Base-by-base conservation (phyloP, 2,113 vertebrate species). In the Notiomystis cincta region DNA sequence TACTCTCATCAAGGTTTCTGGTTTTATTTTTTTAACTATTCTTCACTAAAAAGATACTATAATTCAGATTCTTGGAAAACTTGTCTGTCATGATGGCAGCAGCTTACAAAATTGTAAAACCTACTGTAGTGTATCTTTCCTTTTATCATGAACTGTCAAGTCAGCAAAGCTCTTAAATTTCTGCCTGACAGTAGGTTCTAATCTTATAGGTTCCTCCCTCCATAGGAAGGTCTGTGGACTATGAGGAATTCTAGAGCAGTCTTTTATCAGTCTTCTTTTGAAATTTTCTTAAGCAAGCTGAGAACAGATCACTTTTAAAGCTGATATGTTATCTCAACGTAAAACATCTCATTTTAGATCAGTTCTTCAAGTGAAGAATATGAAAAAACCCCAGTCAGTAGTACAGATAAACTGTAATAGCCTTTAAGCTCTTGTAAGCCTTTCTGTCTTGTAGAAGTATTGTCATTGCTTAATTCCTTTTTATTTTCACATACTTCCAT, bases 321-420 rank as follows among this genome's bases (percentile, higher is more conserved):
- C 37, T 2, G 30, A 14, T 90, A 37, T 0, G 0, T 67, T 80
- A 69, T 16, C 8, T 72, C 61, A 48, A 58, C 5, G 2, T 77
- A 58, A 91, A 90, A 58, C 0, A 1, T 53, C 35, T 77, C 10
- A 23, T 50, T 94, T 61, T 30, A 80, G 33, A 54, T 53, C 25
- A 60, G 33, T 58, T 73, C 25, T 92, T 92, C 24, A 58, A 64
- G 17, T 75, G 54, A 82, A 85, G n/a, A 72, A 89, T 48, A 50
- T 60, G 13, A 28, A 58, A 70, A 75, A 44, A 40, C 1, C 9
- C 20, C 30, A 19, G 28, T 35, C n/a, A 72, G 31, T 84, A 35
- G 15, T 87, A 65, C 5, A 70, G 47, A 17, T 82, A 35, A 73
- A 30, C 5, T 53, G 5, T 57, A 66, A 58, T 50, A 85, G 35